Conservation (phyloP, 2,113 vertebrate species). For the Petroica traversi region DNA sequence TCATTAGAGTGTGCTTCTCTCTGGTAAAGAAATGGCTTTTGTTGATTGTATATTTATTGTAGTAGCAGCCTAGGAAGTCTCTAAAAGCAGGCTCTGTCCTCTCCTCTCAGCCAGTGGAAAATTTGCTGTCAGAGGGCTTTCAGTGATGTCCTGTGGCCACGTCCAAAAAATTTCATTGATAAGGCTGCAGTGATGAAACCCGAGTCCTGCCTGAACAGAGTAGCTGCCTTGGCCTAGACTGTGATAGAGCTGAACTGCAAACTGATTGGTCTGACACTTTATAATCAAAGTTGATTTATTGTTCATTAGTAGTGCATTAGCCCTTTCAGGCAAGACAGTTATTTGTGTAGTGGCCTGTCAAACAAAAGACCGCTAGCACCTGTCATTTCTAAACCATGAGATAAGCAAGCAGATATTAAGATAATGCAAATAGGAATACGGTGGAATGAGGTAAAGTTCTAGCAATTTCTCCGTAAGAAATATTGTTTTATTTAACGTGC, state of each 20-base stretch:
- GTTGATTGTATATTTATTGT: not conserved
- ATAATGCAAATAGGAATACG: constrained; percentile 62
- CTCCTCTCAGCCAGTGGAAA: not conserved
- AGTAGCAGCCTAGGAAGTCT: not conserved
- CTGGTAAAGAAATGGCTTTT: not conserved
- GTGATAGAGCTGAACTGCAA: constrained; percentile 85
- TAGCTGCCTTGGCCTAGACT: constrained; percentile 80
- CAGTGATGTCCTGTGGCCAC: constrained; percentile 3
- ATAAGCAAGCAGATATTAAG: constrained; percentile 85
- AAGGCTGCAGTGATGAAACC: constrained; percentile 73
- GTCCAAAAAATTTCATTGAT: constrained; percentile 69
- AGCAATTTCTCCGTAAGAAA: constrained; percentile 5
- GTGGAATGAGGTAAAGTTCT: constrained; percentile 45
- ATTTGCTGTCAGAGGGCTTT: constrained; percentile 34
- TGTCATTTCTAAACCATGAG: constrained; percentile 90
- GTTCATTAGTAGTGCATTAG: constrained; percentile 99
- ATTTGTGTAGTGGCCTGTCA: constrained; percentile 95
- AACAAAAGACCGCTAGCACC: constrained; percentile 89
- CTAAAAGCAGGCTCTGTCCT: not conserved
- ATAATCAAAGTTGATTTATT: constrained; percentile 99
- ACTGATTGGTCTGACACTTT: constrained; percentile 95
- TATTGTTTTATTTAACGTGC: not conserved
- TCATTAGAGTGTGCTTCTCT: not conserved
- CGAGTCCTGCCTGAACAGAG: constrained; percentile 67
- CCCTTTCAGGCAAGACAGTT: constrained; percentile 92